phyloP scores from a whole-genome alignment of 53 echinoderm and acorn worm genomes.

The Glandiceps talaboti region DNA sequence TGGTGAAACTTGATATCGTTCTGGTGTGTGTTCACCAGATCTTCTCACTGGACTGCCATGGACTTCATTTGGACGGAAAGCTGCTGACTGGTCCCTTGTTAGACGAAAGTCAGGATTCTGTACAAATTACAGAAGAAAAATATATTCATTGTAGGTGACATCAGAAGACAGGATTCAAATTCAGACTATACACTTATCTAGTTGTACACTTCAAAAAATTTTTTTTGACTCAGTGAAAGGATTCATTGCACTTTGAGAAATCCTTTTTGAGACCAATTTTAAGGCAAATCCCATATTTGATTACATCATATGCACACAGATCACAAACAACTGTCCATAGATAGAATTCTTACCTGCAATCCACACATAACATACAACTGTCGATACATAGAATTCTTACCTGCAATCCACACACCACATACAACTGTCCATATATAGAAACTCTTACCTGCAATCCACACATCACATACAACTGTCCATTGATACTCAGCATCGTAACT shows the following conservation, averaged over 20 bases:
- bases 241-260: too few relatives aligned
- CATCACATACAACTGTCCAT: background rate
- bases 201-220: too few relatives aligned
- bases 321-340: too few relatives aligned
- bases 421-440: background rate
- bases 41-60: background rate
- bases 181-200: background rate
- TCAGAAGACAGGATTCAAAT: too few relatives aligned
- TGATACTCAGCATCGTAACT: background rate
- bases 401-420: background rate
- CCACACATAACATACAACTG: too few relatives aligned
- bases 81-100: slow-evolving; percentile 3
- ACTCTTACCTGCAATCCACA: background rate
- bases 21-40: background rate
- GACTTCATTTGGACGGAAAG: background rate
- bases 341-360: background rate
- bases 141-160: background rate
- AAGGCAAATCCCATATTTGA: too few relatives aligned
- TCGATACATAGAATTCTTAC: background rate
- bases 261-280: too few relatives aligned
- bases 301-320: too few relatives aligned
- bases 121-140: background rate
- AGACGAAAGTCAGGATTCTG: slow-evolving; percentile 10
- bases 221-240: too few relatives aligned
- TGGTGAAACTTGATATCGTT: background rate